Conservation (phyloP, 2,113 vertebrate species). For the Theropithecus gelada region DNA sequence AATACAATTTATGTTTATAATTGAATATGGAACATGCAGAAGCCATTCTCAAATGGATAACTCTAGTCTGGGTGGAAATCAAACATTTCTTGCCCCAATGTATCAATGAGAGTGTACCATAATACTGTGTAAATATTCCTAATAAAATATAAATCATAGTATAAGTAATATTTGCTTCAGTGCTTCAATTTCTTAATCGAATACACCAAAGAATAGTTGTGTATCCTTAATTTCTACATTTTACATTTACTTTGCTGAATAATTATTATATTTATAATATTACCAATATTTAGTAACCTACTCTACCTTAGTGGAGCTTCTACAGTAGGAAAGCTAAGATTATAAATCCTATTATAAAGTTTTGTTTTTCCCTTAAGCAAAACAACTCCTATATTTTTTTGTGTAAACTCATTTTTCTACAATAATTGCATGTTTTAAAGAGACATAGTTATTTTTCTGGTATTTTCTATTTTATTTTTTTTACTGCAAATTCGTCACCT, state of each 20-base stretch:
- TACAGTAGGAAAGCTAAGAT: neutral
- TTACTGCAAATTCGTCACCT: neutral
- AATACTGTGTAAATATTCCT: neutral
- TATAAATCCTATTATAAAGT: neutral
- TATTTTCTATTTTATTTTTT: neutral
- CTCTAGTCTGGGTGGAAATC: neutral
- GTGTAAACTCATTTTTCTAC: neutral
- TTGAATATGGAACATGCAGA: neutral
- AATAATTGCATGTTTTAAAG: neutral
- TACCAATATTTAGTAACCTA: neutral
- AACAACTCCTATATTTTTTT: neutral
- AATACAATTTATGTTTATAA: neutral
- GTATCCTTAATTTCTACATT: neutral
- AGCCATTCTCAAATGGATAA: neutral
- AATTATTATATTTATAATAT: neutral
- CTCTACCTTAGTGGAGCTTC: neutral
- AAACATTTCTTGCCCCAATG: neutral
- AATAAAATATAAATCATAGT: neutral
- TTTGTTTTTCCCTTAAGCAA: neutral
- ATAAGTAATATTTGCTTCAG: neutral
- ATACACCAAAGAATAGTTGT: neutral
- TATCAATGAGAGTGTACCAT: neutral
- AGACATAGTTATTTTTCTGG: neutral
- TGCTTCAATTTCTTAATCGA: neutral
- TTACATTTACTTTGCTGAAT: neutral